Percentiles rank a stretch among this genome's conserved stretches.
phyloP scores from a whole-genome alignment of 2,888 invertebrate genomes.

The Tetranychus truncatus region DNA sequence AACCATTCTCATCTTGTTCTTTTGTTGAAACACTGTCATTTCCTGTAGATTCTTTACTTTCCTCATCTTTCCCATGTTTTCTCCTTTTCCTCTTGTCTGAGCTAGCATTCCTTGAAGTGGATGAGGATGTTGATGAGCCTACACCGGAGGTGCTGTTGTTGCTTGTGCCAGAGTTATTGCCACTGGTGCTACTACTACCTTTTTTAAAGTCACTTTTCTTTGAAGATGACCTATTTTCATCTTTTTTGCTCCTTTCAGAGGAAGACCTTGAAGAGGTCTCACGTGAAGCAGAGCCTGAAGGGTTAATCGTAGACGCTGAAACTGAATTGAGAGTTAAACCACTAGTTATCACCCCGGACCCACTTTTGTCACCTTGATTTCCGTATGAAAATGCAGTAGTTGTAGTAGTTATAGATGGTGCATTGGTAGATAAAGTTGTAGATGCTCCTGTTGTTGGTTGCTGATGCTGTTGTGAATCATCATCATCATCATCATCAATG shows the following conservation, averaged over 20 bases:
- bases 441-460: not conserved
- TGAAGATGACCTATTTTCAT: not conserved
- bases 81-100: not conserved
- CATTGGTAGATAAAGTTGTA: not conserved
- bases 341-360: not conserved
- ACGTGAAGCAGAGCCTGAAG: not conserved
- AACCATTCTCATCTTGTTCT: constrained; percentile 8
- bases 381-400: not conserved
- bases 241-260: not conserved
- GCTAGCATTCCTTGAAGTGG: not conserved
- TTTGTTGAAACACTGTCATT: constrained; percentile 1
- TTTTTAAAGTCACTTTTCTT: not conserved
- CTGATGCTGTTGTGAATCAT: not conserved
- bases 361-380: constrained; percentile 1
- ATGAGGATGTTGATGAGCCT: not conserved
- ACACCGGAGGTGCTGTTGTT: not conserved
- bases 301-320: not conserved
- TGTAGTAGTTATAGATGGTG: not conserved
- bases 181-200: not conserved
- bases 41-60: not conserved
- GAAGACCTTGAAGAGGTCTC: not conserved
- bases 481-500: constrained; percentile 10
- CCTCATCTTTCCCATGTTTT: not conserved
- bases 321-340: not conserved
- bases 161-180: not conserved